These are phyloP conservation scores for Cottus gobio DNA, from an alignment of 2,113 vertebrate species.

Conservation along the genomic window DNA sequence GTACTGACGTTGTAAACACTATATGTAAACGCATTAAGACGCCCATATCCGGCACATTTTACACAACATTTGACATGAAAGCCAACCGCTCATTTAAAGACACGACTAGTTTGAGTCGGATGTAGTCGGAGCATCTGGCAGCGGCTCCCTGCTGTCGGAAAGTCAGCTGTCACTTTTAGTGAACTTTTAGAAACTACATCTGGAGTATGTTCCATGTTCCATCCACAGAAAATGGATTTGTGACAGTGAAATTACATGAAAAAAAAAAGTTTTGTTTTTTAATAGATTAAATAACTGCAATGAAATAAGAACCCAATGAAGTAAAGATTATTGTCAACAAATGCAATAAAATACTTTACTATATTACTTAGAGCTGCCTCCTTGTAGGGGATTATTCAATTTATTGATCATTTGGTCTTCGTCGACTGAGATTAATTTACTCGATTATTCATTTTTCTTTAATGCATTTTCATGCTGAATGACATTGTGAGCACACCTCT, in stretches of 20 bases:
- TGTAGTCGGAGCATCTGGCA: neutral
- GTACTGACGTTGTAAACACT: neutral
- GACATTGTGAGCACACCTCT: neutral
- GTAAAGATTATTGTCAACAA: too few relatives aligned
- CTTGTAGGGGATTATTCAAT: neutral
- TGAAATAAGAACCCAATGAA: neutral
- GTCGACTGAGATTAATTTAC: neutral
- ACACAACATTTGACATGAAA: conserved; percentile 9
- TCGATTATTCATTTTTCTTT: neutral
- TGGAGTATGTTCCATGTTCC: neutral
- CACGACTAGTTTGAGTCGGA: neutral
- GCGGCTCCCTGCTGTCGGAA: neutral
- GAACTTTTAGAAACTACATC: too few relatives aligned
- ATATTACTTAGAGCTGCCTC: neutral
- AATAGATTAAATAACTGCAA: neutral
- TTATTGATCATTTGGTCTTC: neutral
- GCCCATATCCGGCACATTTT: neutral
- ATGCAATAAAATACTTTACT: too few relatives aligned
- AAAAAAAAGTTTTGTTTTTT: neutral
- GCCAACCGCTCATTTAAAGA: neutral
- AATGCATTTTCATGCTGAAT: neutral
- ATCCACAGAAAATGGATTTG: neutral
- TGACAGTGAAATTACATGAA: neutral
- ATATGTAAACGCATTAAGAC: too few relatives aligned
- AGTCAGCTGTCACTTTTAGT: neutral